A percentile compares a stretch with the other conserved stretches of the same genome.
Conservation (phyloP, 2,888 invertebrate genomes). For the Zeuzera pyrina region DNA sequence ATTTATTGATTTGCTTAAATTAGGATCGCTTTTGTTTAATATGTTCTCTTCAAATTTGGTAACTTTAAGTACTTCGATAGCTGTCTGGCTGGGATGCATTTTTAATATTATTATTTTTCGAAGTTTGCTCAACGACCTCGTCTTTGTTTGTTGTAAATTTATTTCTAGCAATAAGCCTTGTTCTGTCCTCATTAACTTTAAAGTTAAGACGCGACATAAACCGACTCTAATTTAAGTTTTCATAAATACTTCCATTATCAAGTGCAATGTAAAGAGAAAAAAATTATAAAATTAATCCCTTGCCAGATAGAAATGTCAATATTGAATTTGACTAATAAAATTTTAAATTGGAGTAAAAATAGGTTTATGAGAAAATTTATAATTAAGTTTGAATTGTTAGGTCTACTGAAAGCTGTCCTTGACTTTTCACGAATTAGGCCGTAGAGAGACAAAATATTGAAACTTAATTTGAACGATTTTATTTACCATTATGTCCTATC, state of each 20-base stretch:
- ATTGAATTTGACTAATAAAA: slow-evolving; percentile 46
- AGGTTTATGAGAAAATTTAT: slow-evolving; percentile 42
- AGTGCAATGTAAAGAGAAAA: slow-evolving; percentile 15
- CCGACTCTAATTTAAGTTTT: too few species aligned
- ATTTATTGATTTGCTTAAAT: slow-evolving; percentile 67
- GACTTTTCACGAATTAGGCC: slow-evolving; percentile 45
- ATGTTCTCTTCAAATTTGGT: slow-evolving; percentile 40
- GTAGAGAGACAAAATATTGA: slow-evolving; percentile 40
- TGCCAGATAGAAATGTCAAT: slow-evolving; percentile 51
- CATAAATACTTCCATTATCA: too few species aligned
- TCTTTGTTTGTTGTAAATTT: slow-evolving; percentile 52
- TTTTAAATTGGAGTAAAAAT: slow-evolving; percentile 35
- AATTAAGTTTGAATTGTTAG: slow-evolving; percentile 57
- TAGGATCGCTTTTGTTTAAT: slow-evolving; percentile 47
- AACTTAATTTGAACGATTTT: slow-evolving; percentile 58
- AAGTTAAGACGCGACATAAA: too few species aligned
- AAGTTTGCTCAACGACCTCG: slow-evolving; percentile 61
- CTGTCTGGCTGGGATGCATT: slow-evolving; percentile 65
- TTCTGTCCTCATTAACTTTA: slow-evolving; percentile 31
- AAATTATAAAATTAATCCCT: slow-evolving; percentile 28
- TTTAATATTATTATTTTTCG: slow-evolving; percentile 31
- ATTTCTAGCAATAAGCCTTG: slow-evolving; percentile 43
- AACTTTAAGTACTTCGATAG: slow-evolving; percentile 30
- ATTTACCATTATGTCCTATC: slow-evolving; percentile 68
- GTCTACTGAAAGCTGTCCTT: slow-evolving; percentile 45